Conservation (phyloP, 2,797 vertebrate species). For the Pteropus rufus region DNA sequence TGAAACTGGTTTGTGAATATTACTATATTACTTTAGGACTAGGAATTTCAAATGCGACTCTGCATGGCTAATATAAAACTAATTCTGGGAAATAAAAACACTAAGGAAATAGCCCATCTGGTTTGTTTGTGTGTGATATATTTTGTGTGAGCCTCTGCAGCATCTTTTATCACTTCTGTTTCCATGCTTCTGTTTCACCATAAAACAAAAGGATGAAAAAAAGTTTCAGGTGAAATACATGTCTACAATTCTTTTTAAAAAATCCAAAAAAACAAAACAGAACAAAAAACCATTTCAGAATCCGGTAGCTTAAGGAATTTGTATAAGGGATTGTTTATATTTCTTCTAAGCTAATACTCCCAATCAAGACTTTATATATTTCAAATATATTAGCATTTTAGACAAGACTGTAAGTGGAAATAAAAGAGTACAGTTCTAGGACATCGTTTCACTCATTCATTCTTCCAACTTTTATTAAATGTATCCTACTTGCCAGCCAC, state of each 20-base stretch:
- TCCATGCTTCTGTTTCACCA: background rate
- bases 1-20: constrained; percentile 1
- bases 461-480: background rate
- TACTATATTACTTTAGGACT: background rate
- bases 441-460: background rate
- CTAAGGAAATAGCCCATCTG: background rate
- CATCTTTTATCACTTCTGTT: background rate
- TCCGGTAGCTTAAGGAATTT: background rate
- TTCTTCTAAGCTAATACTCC: background rate
- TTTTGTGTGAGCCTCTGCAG: background rate
- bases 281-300: background rate
- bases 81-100: background rate
- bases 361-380: background rate
- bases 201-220: constrained; percentile 1
- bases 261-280: background rate
- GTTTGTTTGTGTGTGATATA: background rate
- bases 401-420: background rate
- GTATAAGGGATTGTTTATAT: background rate
- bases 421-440: background rate
- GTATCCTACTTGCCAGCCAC: background rate
- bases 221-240: background rate
- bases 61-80: background rate
- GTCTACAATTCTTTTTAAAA: background rate
- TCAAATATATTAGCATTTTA: constrained; percentile 1
- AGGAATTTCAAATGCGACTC: background rate